Evolutionary conservation across 2,888 invertebrate species (phyloP).

Genomic region (Chrysotoxum bicinctum): DNA sequence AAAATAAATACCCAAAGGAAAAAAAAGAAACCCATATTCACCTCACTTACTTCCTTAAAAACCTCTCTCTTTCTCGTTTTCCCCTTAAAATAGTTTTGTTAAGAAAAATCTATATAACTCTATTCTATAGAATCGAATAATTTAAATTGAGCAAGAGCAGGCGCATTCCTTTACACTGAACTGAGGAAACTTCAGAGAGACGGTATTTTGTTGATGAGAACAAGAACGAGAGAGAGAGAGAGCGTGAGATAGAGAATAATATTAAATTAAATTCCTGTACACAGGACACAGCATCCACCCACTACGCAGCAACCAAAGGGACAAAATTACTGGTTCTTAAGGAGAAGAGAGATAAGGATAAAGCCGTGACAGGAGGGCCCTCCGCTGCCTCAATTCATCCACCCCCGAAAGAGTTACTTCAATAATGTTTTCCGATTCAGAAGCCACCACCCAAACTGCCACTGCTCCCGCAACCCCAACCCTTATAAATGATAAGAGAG

Average conservation of each 20-base stretch:
- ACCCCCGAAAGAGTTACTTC: slow-evolving; percentile 9
- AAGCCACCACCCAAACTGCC: slow-evolving; percentile 19
- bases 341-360: slow-evolving; percentile 22
- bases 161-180: slow-evolving; percentile 56
- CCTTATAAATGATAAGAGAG: slow-evolving; percentile 34
- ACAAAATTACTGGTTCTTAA: slow-evolving; percentile 44
- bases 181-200: slow-evolving; percentile 33
- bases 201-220: background rate
- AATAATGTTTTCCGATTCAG: slow-evolving; percentile 19
- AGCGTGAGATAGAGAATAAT: slow-evolving; percentile 6
- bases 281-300: slow-evolving; percentile 61
- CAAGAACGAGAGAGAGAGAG: background rate
- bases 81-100: background rate
- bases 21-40: background rate
- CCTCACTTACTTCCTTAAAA: background rate
- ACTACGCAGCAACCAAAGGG: slow-evolving; percentile 53
- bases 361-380: slow-evolving; percentile 11
- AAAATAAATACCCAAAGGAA: background rate
- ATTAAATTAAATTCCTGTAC: slow-evolving; percentile 25
- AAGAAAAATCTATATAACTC: background rate
- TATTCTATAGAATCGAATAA: background rate
- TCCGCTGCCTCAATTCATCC: background rate
- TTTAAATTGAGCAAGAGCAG: slow-evolving; percentile 14
- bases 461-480: background rate
- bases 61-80: background rate